A percentile compares a stretch with the other conserved stretches of the same genome.
Evolutionary conservation across 2,113 vertebrate species (phyloP).

Genomic region (Maccullochella peelii): DNA sequence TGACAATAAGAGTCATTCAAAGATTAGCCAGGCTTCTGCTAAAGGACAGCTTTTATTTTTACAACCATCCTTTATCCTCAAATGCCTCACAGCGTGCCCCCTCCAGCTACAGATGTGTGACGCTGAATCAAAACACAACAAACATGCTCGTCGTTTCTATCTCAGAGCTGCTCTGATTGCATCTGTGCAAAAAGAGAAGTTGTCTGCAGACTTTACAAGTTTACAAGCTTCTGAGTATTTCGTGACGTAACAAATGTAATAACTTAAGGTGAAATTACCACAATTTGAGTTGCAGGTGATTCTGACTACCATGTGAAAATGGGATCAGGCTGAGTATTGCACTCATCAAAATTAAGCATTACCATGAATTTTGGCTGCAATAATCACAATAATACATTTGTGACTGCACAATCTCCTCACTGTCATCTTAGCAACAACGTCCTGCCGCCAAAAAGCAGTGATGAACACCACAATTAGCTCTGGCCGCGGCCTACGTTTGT

Average conservation of each 20-base stretch:
- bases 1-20: background rate
- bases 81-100: conserved; percentile 3
- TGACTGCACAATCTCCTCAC: background rate
- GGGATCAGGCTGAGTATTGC: background rate
- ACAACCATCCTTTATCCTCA: conserved; percentile 8
- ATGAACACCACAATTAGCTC: conserved; percentile 37
- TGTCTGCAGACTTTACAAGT: background rate
- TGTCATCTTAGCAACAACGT: background rate
- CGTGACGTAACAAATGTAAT: background rate
- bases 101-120: conserved; percentile 34
- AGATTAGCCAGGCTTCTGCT: background rate
- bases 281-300: background rate
- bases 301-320: background rate
- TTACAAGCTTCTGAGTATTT: background rate
- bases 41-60: conserved; percentile 7
- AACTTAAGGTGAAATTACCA: background rate
- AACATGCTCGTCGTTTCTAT: background rate
- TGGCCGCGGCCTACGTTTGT: conserved; percentile 35
- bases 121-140: conserved; percentile 19
- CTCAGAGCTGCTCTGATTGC: background rate
- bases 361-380: background rate
- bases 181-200: background rate
- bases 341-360: background rate
- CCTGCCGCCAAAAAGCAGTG: conserved; percentile 2
- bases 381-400: background rate